Percentiles rank a stretch among this genome's conserved stretches.
Conservation (phyloP, 2,113 vertebrate genomes). For the Mugil cephalus region DNA sequence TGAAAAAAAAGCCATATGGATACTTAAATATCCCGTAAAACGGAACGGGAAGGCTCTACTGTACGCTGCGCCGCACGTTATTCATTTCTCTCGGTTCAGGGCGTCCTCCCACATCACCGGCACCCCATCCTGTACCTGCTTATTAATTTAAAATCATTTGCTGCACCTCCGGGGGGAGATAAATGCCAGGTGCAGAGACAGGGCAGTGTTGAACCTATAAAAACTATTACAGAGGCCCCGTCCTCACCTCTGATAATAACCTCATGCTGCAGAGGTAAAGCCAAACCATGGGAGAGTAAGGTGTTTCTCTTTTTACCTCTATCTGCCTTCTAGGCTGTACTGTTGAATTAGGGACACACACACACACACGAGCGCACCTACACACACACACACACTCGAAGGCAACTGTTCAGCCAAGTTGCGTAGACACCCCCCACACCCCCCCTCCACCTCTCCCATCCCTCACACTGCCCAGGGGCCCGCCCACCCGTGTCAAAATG, state of each 20-base stretch:
- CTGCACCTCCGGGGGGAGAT: constrained; percentile 81
- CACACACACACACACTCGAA: constrained; percentile 8
- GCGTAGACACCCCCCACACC: constrained; percentile 29
- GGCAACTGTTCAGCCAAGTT: constrained; percentile 52
- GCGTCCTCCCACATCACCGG: constrained; percentile 54
- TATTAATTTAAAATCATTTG: constrained; percentile 88
- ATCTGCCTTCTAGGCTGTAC: constrained; percentile 70
- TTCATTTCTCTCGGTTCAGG: constrained; percentile 60
- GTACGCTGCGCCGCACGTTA: constrained; percentile 38
- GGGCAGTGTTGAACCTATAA: constrained; percentile 84
- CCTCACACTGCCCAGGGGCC: constrained; percentile 53
- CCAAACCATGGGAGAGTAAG: constrained; percentile 70
- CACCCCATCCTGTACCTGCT: constrained; percentile 77
- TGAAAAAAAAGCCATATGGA: constrained; percentile 22
- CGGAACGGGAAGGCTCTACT: constrained; percentile 14
- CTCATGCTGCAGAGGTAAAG: constrained; percentile 70
- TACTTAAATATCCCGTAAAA: constrained; percentile 3
- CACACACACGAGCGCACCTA: constrained; percentile 32
- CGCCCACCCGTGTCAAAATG: constrained; percentile 67
- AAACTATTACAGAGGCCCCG: constrained; percentile 84
- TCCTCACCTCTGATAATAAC: constrained; percentile 84
- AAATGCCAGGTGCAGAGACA: constrained; percentile 83
- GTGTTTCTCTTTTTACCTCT: constrained; percentile 64
- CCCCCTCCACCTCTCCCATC: no score
- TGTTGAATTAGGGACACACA: constrained; percentile 60